Evolutionary conservation across 1,140 invertebrate species (phyloP).

Genomic region (Phthorimaea operculella): DNA sequence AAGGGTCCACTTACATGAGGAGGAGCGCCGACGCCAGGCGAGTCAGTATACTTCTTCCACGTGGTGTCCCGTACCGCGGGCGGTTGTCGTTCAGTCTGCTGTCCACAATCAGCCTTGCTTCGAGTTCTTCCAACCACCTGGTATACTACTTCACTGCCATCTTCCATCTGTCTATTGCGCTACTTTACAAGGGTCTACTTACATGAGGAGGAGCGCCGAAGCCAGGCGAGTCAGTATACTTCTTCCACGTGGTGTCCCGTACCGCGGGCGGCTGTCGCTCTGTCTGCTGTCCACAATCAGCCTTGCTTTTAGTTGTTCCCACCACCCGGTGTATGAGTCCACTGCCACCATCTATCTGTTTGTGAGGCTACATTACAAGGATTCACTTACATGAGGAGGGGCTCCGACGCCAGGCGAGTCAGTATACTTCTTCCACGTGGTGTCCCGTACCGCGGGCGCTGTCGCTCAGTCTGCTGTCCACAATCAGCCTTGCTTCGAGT

Average conservation of each 20-base stretch:
- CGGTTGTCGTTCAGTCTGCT: no score
- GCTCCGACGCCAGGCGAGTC: slow-evolving; percentile 69
- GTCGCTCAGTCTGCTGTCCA: slow-evolving; percentile 60
- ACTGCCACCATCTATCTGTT: slow-evolving; percentile 53
- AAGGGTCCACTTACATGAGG: slow-evolving; percentile 34
- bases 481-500: slow-evolving; percentile 60
- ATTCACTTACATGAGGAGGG: slow-evolving; percentile 47
- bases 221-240: slow-evolving; percentile 69
- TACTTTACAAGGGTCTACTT: slow-evolving; percentile 6
- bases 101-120: slow-evolving; percentile 29
- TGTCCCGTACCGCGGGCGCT: slow-evolving; percentile 48
- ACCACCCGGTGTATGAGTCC: slow-evolving; percentile 57
- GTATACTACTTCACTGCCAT: slow-evolving; percentile 51
- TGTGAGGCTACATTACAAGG: slow-evolving; percentile 19
- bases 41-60: slow-evolving; percentile 69
- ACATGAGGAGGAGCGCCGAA: slow-evolving; percentile 66
- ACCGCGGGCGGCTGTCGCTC: slow-evolving; percentile 12
- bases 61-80: slow-evolving; percentile 52
- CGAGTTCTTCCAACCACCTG: slow-evolving; percentile 51
- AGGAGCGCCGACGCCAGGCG: slow-evolving; percentile 68
- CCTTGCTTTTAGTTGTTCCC: slow-evolving; percentile 49
- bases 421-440: slow-evolving; percentile 68
- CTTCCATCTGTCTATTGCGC: slow-evolving; percentile 34
- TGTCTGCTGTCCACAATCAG: no score
- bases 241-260: slow-evolving; percentile 67